Conservation (phyloP, 2,113 vertebrate genomes). For the Malurus elegans region DNA sequence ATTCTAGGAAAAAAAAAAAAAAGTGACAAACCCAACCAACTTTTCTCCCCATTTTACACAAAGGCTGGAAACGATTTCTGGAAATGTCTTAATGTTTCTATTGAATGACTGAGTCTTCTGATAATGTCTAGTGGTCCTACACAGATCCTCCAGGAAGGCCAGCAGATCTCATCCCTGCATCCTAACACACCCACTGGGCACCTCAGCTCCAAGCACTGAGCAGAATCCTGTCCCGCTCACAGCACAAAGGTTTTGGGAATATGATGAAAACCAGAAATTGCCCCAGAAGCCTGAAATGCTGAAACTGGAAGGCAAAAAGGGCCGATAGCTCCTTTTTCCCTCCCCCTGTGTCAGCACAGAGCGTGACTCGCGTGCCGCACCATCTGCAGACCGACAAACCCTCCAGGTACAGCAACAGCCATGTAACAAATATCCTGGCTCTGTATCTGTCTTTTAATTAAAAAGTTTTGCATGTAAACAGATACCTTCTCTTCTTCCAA, state of each 20-base stretch:
- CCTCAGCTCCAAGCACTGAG: not conserved
- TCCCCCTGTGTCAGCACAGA: not conserved
- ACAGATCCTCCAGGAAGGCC: not conserved
- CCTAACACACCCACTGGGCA: not conserved
- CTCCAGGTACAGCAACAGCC: not conserved
- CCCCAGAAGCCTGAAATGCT: not conserved
- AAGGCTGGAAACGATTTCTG: not conserved
- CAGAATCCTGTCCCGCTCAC: not conserved
- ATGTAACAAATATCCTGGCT: not conserved
- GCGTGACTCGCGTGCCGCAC: fast-evolving
- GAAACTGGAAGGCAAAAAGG: not conserved
- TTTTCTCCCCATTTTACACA: not conserved
- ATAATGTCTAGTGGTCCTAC: not conserved
- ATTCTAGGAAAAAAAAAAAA: not conserved
- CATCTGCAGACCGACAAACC: not conserved
- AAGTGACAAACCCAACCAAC: not conserved
- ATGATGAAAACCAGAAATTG: not conserved
- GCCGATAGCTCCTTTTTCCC: fast-evolving
- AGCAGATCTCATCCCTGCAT: not conserved
- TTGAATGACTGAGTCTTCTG: not conserved
- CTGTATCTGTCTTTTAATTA: not conserved
- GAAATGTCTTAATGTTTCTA: not conserved
- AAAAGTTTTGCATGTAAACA: conserved; percentile 13
- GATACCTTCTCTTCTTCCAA: not conserved
- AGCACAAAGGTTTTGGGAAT: not conserved